phyloP scores from a whole-genome alignment of 1,140 invertebrate genomes.

The Trichonephila clavata region DNA sequence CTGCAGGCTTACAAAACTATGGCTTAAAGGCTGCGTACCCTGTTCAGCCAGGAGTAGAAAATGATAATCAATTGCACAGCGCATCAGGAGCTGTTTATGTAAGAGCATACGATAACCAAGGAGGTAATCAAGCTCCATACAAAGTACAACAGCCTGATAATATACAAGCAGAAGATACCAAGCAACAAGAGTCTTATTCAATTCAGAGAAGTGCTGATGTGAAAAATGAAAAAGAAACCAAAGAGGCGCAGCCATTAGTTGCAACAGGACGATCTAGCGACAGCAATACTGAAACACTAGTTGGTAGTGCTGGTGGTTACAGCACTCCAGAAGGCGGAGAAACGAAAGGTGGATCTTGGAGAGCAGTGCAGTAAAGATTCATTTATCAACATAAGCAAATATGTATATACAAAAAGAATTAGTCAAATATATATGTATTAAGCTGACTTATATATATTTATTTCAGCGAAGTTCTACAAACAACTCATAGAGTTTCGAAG shows the following conservation, averaged over 20 bases:
- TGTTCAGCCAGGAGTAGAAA: neutral
- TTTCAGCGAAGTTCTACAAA: slow-evolving; percentile 44
- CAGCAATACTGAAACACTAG: neutral
- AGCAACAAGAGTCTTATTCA: neutral
- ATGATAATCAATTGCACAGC: slow-evolving; percentile 9
- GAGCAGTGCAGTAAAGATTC: slow-evolving; percentile 1
- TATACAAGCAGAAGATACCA: slow-evolving; percentile 48
- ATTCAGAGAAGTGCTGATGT: neutral
- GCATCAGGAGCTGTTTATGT: slow-evolving; percentile 52
- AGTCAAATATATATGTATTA: slow-evolving; percentile 69
- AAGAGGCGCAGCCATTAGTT: neutral
- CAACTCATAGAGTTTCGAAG: neutral
- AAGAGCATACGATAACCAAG: slow-evolving; percentile 59
- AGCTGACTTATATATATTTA: slow-evolving; percentile 73
- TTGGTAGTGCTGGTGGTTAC: slow-evolving; percentile 46
- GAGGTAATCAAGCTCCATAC: slow-evolving; percentile 23
- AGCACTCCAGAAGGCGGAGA: slow-evolving; percentile 69
- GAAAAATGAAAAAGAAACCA: neutral
- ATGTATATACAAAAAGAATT: slow-evolving; percentile 55
- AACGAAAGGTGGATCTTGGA: slow-evolving; percentile 56
- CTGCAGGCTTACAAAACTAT: slow-evolving; percentile 46
- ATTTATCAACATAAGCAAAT: neutral
- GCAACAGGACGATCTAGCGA: slow-evolving; percentile 40
- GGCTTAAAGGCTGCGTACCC: slow-evolving; percentile 62
- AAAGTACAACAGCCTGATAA: neutral